phyloP scores from a whole-genome alignment of 2,888 invertebrate genomes.

The Limnephilus auricula region DNA sequence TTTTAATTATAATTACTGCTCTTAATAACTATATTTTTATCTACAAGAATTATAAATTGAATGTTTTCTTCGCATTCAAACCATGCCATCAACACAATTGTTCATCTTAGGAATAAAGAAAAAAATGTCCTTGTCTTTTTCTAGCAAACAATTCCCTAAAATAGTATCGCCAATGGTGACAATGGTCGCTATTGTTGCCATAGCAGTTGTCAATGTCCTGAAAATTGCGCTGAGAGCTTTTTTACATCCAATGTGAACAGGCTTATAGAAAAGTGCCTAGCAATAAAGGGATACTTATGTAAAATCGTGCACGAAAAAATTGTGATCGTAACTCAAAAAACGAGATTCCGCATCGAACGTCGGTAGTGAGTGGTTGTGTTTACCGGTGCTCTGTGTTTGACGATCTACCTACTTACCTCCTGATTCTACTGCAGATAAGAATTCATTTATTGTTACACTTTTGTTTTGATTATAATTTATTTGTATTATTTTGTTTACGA shows the following conservation, averaged over 20 bases:
- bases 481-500: no score
- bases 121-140: no score
- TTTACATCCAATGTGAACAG: not conserved
- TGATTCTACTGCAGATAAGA: no score
- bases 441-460: no score
- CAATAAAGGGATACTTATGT: not conserved
- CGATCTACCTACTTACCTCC: no score
- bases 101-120: not conserved
- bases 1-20: not conserved
- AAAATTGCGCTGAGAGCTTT: not conserved
- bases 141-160: not conserved
- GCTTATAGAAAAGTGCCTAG: not conserved
- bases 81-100: not conserved
- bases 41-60: not conserved
- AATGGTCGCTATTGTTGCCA: not conserved
- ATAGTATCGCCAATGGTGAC: not conserved
- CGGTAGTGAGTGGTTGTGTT: no score
- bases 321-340: no score
- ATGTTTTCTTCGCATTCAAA: not conserved
- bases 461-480: no score
- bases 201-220: not conserved
- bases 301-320: not conserved
- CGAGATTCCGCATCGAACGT: no score
- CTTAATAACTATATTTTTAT: not conserved
- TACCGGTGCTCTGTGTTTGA: no score